These are phyloP conservation scores for Trichogramma evanescens DNA, from an alignment of 2,888 invertebrate genomes.

Conservation along the genomic window DNA sequence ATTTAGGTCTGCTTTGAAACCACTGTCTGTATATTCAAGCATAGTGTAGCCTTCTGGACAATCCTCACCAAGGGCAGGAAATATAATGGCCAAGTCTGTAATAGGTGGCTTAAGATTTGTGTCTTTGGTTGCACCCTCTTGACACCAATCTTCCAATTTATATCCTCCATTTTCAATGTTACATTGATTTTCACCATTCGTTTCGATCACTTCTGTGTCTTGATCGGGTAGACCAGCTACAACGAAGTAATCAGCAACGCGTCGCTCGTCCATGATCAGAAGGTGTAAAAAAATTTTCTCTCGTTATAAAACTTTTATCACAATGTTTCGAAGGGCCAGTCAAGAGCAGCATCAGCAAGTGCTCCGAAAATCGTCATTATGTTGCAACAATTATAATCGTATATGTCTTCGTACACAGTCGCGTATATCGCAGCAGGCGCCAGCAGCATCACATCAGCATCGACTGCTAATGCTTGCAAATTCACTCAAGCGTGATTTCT, in stretches of 20 bases:
- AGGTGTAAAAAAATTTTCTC: too few species aligned
- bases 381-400: too few species aligned
- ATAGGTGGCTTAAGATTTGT: slow-evolving; percentile 85
- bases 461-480: too few species aligned
- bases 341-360: too few species aligned
- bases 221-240: slow-evolving; percentile 80
- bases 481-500: too few species aligned
- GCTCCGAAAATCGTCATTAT: too few species aligned
- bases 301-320: too few species aligned
- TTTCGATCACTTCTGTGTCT: slow-evolving; percentile 48
- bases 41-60: slow-evolving; percentile 73
- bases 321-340: too few species aligned
- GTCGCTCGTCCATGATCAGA: slow-evolving; percentile 67
- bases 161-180: slow-evolving; percentile 64
- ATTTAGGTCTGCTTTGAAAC: slow-evolving; percentile 89
- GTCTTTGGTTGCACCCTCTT: slow-evolving; percentile 63
- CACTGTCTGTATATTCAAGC: slow-evolving; percentile 72
- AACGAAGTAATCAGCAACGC: slow-evolving; percentile 97
- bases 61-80: slow-evolving; percentile 80
- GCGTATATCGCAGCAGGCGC: too few species aligned
- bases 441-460: too few species aligned
- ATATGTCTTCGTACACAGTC: too few species aligned
- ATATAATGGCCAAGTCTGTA: slow-evolving; percentile 88
- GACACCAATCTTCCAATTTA: slow-evolving; percentile 44
- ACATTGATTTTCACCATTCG: slow-evolving; percentile 69